These are phyloP conservation scores for Cenopis cana DNA, from an alignment of 2,888 invertebrate species.

Conservation along the genomic window DNA sequence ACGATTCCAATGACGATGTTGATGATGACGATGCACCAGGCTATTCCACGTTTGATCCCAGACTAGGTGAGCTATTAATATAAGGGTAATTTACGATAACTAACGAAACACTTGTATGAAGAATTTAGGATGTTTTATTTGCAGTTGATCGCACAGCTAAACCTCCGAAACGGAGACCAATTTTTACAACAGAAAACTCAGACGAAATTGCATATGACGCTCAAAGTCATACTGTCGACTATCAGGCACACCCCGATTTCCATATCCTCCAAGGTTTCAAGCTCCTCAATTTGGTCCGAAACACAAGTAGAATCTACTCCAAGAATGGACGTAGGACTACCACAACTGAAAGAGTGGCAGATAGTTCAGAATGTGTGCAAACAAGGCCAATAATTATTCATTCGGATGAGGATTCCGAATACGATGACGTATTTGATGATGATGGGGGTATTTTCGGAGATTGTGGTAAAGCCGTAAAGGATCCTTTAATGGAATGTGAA, in stretches of 20 bases:
- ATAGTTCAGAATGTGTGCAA: constrained; percentile 54
- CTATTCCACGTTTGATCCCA: constrained; percentile 73
- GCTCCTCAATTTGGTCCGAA: constrained; percentile 67
- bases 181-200: constrained; percentile 52
- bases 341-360: constrained; percentile 51
- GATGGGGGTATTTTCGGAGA: constrained; percentile 59
- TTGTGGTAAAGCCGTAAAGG: constrained; percentile 63
- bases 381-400: constrained; percentile 51
- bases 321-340: constrained; percentile 58
- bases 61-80: constrained; percentile 59
- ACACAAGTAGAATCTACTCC: constrained; percentile 58
- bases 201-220: constrained; percentile 55
- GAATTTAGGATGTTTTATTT: constrained; percentile 39
- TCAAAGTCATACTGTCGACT: constrained; percentile 68
- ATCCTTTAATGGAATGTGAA: constrained; percentile 39
- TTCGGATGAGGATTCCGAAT: constrained; percentile 50
- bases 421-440: constrained; percentile 54
- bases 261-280: constrained; percentile 75
- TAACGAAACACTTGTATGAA: neutral
- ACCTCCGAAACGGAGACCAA: constrained; percentile 54
- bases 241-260: constrained; percentile 74
- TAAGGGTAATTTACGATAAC: neutral
- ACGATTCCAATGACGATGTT: constrained; percentile 57
- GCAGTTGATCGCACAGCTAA: constrained; percentile 50
- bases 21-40: constrained; percentile 61